phyloP scores from a whole-genome alignment of 2,797 vertebrate genomes.

The Oophaga sylvatica region DNA sequence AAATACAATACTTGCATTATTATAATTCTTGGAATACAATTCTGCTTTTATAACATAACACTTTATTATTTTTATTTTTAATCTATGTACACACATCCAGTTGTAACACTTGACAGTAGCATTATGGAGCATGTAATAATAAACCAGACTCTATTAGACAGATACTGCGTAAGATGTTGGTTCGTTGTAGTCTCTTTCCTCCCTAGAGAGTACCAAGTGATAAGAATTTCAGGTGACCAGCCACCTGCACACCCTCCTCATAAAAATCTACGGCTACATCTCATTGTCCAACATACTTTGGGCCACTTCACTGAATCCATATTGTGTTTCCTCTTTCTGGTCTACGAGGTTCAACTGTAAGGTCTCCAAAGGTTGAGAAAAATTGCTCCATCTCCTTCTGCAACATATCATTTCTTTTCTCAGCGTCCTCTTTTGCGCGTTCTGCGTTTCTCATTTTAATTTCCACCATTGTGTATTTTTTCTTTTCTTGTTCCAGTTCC shows the following conservation, averaged over 20 bases:
- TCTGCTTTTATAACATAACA: slow-evolving; percentile 68
- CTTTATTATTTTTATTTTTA: slow-evolving; percentile 57
- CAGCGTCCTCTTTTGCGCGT: slow-evolving; percentile 93
- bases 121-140: slow-evolving; percentile 71
- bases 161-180: slow-evolving; percentile 71
- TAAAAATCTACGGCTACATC: slow-evolving; percentile 63
- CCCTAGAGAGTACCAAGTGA: slow-evolving; percentile 65
- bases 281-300: slow-evolving; percentile 33
- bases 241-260: slow-evolving; percentile 68
- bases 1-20: slow-evolving; percentile 91
- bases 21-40: slow-evolving; percentile 82
- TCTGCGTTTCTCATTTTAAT: slow-evolving; percentile 98
- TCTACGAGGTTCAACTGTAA: slow-evolving; percentile 87
- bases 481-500: slow-evolving; percentile 95
- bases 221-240: slow-evolving; percentile 77
- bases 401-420: slow-evolving; percentile 94
- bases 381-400: slow-evolving; percentile 99
- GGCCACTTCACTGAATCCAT: slow-evolving; percentile 90
- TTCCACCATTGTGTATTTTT: slow-evolving; percentile 99
- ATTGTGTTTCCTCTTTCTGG: slow-evolving; percentile 90
- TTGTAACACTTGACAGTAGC: slow-evolving; percentile 80
- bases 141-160: slow-evolving; percentile 76
- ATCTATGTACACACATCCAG: slow-evolving; percentile 84
- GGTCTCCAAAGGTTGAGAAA: slow-evolving; percentile 95
- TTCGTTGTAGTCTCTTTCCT: slow-evolving; percentile 65